These are phyloP conservation scores for Eulemur rubriventer DNA, from an alignment of 2,797 vertebrate species.

Conservation along the genomic window DNA sequence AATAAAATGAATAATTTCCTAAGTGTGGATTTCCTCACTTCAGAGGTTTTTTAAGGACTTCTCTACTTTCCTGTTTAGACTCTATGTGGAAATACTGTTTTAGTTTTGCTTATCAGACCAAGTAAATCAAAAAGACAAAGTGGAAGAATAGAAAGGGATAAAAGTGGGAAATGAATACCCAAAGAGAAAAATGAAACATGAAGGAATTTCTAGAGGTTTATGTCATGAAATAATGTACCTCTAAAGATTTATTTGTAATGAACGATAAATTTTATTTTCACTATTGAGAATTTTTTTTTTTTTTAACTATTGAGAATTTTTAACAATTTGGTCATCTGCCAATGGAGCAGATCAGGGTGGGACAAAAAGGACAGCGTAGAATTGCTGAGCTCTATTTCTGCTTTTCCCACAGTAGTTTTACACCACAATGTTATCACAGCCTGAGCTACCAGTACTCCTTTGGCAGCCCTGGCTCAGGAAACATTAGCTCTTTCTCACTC, in stretches of 20 bases:
- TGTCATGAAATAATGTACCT: neutral
- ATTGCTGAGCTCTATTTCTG: neutral
- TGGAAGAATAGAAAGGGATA: neutral
- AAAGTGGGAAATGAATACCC: neutral
- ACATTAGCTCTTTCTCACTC: neutral
- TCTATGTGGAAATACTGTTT: neutral
- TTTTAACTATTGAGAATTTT: neutral
- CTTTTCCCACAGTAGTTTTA: neutral
- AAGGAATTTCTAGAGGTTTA: neutral
- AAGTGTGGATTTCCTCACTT: neutral
- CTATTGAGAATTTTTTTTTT: neutral
- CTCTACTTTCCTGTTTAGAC: neutral
- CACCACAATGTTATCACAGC: neutral
- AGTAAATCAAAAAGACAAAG: slow-evolving; percentile 19
- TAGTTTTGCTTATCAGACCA: neutral
- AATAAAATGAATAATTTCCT: neutral
- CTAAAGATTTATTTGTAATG: slow-evolving; percentile 33
- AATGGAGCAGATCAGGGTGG: neutral
- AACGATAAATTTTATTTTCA: neutral
- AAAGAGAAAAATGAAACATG: slow-evolving; percentile 1
- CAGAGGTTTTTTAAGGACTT: neutral
- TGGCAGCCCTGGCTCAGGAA: neutral
- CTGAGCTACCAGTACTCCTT: neutral
- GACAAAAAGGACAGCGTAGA: neutral
- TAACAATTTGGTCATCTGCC: neutral